Percentiles rank a stretch among this genome's conserved stretches.
Conservation (phyloP, 2,113 vertebrate genomes). For the Cacatua alba region DNA sequence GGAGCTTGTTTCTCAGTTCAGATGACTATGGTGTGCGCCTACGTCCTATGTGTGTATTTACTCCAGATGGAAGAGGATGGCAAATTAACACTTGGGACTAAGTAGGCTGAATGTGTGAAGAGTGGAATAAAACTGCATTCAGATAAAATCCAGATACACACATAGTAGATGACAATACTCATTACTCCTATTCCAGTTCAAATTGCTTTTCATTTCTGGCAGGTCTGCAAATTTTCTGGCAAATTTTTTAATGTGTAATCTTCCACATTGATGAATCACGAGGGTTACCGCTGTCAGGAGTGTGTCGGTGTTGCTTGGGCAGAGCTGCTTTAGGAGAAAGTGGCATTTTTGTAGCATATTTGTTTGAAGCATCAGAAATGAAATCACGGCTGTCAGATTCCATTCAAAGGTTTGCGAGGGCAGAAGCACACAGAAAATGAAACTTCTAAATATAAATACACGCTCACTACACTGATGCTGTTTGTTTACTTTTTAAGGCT, state of each 20-base stretch:
- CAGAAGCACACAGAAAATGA: background rate
- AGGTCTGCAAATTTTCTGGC: slow-evolving; percentile 17
- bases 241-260: background rate
- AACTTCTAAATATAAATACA: background rate
- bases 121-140: slow-evolving; percentile 50
- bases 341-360: background rate
- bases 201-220: slow-evolving; percentile 43
- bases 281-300: background rate
- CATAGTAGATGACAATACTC: slow-evolving; percentile 16
- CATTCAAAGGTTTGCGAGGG: background rate
- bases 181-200: slow-evolving; percentile 16
- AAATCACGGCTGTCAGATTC: background rate
- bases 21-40: background rate
- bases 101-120: slow-evolving; percentile 2
- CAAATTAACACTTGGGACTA: slow-evolving; percentile 59
- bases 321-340: background rate
- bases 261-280: background rate
- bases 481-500: background rate
- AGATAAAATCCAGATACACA: slow-evolving; percentile 39
- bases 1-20: slow-evolving; percentile 19
- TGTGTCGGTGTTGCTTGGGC: background rate
- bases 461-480: background rate
- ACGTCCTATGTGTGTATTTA: rapidly evolving
- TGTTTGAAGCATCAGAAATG: background rate
- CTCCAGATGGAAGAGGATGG: background rate